These are phyloP conservation scores for Lasiommata megera DNA, from an alignment of 2,888 invertebrate species.

Conservation along the genomic window DNA sequence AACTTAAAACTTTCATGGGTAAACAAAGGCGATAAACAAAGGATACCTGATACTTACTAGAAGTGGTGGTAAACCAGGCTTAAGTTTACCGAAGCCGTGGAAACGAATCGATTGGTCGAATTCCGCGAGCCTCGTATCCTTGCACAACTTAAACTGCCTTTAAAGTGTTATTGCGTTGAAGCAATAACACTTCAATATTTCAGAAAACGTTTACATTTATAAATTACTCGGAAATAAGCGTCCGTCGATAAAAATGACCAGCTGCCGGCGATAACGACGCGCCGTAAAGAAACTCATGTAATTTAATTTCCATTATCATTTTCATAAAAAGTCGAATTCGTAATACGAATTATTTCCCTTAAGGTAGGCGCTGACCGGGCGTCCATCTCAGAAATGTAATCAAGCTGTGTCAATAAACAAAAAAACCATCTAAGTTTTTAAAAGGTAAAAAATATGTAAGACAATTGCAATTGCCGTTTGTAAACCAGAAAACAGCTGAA, in stretches of 20 bases:
- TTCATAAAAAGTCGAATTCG: slow-evolving; percentile 5
- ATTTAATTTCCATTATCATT: slow-evolving; percentile 14
- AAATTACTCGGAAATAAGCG: slow-evolving; percentile 3
- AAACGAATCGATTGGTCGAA: no score
- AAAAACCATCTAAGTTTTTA: no score
- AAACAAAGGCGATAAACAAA: no score
- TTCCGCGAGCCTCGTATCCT: no score
- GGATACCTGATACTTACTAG: no score
- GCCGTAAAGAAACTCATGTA: slow-evolving; percentile 1
- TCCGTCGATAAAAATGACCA: slow-evolving; percentile 1
- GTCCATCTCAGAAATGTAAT: neutral
- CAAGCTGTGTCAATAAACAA: no score
- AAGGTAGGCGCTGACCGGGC: neutral
- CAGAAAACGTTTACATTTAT: neutral
- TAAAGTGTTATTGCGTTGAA: neutral
- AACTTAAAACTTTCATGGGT: no score
- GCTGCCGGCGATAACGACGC: slow-evolving; percentile 6
- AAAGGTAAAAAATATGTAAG: no score
- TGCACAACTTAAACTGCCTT: no score
- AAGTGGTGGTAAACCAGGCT: no score
- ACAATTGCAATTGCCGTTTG: no score
- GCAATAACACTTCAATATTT: neutral
- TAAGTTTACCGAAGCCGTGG: no score
- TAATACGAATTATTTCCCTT: neutral
- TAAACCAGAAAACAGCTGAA: neutral